Evolutionary conservation across 1,140 invertebrate genomes (phyloP), one percentile per base, ranked within the genome.

Genomic region (Musca domestica): DNA sequence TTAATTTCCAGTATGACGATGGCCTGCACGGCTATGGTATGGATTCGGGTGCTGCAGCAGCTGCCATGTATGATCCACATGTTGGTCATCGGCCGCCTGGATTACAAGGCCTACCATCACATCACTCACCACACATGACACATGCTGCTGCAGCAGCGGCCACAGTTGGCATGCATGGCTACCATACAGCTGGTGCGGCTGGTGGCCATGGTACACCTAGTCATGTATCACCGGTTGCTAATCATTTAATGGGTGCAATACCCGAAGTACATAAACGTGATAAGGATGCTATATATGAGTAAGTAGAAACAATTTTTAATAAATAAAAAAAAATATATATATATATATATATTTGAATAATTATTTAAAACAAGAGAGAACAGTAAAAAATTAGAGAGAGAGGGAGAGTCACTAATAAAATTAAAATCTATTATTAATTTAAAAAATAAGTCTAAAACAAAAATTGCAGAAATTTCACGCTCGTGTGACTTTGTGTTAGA

Each of bases 251-350:
- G 88, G 90, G 90, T 72, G 87, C 89, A 74, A 86, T 88, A 74
- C 92, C 93, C 71, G 93, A 95, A 83, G 93, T 95, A 73, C 92
- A 95, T 85, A 98, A 98, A 87, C 87, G 95, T 78, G 95, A 98
- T 87, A 98, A 98, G 86, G 96, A 98, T 87, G 94, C 95, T 78
- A 97, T 98, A 83, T 98, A 98, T 86, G 94, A 95, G 95, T 98
- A 88, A 94, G 93, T 91, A 74, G 10, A 41, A 19, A 66, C 15
- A 34, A 0, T 47, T 20, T 61, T 7, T 47, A 14, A 56, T 22
- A 74, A 22, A 49, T 2, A 14, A 17, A 2, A 22, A 67, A 10
- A 47, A 1, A 41, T 15, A 47, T 30, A 12, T 54, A 34, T 58
- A 46, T 27, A 30, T 27, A 63, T 30, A 3, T 10, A 14, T 3